These are phyloP conservation scores for Taenioides sp. DNA, from an alignment of 2,797 vertebrate species.

Conservation along the genomic window DNA sequence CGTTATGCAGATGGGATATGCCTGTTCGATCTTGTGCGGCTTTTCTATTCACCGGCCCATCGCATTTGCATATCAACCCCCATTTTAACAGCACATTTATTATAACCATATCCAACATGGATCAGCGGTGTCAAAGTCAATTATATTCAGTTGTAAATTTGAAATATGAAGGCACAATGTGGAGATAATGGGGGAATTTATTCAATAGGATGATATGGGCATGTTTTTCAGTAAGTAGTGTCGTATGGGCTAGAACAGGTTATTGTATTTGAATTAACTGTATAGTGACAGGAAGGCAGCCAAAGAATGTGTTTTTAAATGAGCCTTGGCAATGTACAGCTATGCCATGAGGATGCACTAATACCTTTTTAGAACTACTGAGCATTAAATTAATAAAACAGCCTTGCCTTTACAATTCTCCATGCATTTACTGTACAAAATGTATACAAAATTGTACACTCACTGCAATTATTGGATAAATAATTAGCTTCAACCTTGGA, in stretches of 20 bases:
- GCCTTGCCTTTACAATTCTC: not conserved
- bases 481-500: not conserved
- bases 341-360: not conserved
- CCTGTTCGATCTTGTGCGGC: not conserved
- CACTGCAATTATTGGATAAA: not conserved
- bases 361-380: not conserved
- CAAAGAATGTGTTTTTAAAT: not conserved
- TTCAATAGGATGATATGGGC: not conserved
- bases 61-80: not conserved
- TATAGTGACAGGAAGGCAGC: not conserved
- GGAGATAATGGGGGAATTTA: conserved; percentile 3
- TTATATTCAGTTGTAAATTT: conserved; percentile 9
- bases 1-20: conserved; percentile 21
- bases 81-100: conserved; percentile 16
- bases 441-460: not conserved
- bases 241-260: not conserved
- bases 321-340: not conserved
- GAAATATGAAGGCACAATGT: conserved; percentile 1
- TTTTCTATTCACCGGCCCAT: conserved; percentile 1
- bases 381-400: not conserved
- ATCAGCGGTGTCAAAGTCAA: conserved; percentile 11
- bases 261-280: not conserved
- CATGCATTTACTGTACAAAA: not conserved
- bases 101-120: conserved; percentile 3
- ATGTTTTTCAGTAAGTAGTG: too few species aligned